phyloP scores from a whole-genome alignment of 2,888 invertebrate genomes.

The Drosophila putrida region DNA sequence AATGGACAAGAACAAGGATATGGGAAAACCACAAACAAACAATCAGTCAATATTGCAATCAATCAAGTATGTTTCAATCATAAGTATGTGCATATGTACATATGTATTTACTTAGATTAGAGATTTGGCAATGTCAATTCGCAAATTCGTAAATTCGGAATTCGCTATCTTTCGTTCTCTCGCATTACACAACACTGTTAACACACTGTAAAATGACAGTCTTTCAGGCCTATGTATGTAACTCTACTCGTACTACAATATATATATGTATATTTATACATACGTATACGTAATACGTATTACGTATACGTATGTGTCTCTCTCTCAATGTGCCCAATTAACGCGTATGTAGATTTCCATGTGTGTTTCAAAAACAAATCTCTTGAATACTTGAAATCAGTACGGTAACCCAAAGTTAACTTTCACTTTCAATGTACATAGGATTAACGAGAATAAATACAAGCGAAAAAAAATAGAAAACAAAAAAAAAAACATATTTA shows the following conservation, averaged over 20 bases:
- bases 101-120: conserved; percentile 8
- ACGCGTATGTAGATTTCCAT: conserved; percentile 58
- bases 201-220: not conserved
- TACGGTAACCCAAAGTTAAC: conserved; percentile 81
- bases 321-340: conserved; percentile 66
- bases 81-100: conserved; percentile 30
- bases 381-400: conserved; percentile 45
- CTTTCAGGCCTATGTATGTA: not conserved
- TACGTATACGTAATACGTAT: conserved; percentile 18
- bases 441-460: not conserved
- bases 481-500: conserved; percentile 12
- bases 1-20: not conserved
- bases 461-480: not conserved
- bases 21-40: conserved; percentile 14
- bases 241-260: not conserved
- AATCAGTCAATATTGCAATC: conserved; percentile 75
- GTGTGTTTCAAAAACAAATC: conserved; percentile 41
- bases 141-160: conserved; percentile 2
- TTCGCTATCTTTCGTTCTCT: conserved; percentile 18
- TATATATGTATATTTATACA: not conserved
- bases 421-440: conserved; percentile 59
- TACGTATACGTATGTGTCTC: conserved; percentile 27
- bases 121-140: conserved; percentile 33
- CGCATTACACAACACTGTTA: not conserved
- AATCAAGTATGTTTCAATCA: conserved; percentile 69